Percentiles rank a stretch among this genome's conserved stretches.
These are phyloP conservation scores for Aleiodes testaceus DNA, from an alignment of 2,888 invertebrate species.

Conservation along the genomic window DNA sequence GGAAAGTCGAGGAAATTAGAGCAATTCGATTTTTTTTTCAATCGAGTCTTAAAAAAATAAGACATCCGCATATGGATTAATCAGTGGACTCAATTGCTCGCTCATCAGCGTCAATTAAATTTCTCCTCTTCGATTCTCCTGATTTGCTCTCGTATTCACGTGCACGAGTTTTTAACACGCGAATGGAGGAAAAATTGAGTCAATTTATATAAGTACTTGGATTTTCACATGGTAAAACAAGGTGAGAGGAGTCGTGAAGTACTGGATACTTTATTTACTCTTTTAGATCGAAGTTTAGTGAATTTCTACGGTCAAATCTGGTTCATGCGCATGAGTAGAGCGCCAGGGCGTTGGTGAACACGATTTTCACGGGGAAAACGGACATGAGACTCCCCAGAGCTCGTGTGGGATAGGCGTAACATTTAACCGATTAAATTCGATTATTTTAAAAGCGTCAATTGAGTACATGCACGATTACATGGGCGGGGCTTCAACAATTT, in stretches of 20 bases:
- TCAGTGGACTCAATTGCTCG: slow-evolving; percentile 29
- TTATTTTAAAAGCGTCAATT: neutral
- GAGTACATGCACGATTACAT: slow-evolving; percentile 32
- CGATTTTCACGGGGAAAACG: slow-evolving; percentile 23
- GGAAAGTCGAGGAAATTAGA: slow-evolving; percentile 1
- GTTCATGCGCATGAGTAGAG: slow-evolving; percentile 19
- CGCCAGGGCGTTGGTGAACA: slow-evolving; percentile 31
- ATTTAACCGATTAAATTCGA: slow-evolving; percentile 57
- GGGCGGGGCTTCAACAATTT: slow-evolving; percentile 33
- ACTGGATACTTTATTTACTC: neutral
- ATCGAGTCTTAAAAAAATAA: no score
- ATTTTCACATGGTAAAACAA: slow-evolving; percentile 8
- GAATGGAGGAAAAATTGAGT: neutral
- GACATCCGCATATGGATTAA: slow-evolving; percentile 12
- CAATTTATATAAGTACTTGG: neutral
- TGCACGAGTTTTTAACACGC: slow-evolving; percentile 30
- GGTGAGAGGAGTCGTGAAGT: slow-evolving; percentile 26
- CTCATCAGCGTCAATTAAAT: slow-evolving; percentile 49
- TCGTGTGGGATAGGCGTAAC: slow-evolving; percentile 67
- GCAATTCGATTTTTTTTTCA: slow-evolving; percentile 20
- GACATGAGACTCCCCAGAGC: slow-evolving; percentile 4
- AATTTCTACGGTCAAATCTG: slow-evolving; percentile 21
- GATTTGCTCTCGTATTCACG: slow-evolving; percentile 41
- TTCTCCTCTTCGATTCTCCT: slow-evolving; percentile 45
- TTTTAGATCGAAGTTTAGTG: neutral